A percentile compares a stretch with the other conserved stretches of the same genome.
phyloP scores from a whole-genome alignment of 2,113 vertebrate species.

The Tamias sibiricus region DNA sequence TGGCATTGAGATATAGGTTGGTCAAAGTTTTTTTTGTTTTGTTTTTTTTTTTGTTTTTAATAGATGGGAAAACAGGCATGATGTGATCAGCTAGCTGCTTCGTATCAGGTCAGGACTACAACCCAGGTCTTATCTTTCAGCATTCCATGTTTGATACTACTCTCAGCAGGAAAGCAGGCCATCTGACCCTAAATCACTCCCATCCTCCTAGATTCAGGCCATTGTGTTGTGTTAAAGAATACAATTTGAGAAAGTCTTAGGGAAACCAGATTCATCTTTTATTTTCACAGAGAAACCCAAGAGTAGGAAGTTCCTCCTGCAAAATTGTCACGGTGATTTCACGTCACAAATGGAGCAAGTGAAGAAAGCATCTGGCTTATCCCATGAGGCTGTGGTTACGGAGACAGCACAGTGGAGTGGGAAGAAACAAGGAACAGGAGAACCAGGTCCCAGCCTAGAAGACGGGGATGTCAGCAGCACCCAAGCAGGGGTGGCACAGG shows the following conservation, averaged over 20 bases:
- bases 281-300: slow-evolving; percentile 61
- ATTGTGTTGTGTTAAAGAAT: background rate
- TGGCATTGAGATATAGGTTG: background rate
- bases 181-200: background rate
- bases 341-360: background rate
- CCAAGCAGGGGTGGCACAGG: background rate
- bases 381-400: background rate
- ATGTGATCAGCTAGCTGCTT: background rate
- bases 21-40: background rate
- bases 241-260: background rate
- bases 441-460: background rate
- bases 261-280: slow-evolving; percentile 61
- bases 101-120: background rate
- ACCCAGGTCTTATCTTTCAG: background rate
- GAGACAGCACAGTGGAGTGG: background rate
- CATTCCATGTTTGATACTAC: background rate
- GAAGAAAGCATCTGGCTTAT: background rate
- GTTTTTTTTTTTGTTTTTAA: background rate
- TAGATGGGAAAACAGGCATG: background rate
- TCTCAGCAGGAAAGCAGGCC: background rate
- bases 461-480: background rate
- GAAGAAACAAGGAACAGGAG: background rate
- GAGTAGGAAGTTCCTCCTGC: background rate
- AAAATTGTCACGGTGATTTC: background rate
- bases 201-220: background rate